Conservation (phyloP, 2,797 vertebrate genomes). For the Betta splendens region DNA sequence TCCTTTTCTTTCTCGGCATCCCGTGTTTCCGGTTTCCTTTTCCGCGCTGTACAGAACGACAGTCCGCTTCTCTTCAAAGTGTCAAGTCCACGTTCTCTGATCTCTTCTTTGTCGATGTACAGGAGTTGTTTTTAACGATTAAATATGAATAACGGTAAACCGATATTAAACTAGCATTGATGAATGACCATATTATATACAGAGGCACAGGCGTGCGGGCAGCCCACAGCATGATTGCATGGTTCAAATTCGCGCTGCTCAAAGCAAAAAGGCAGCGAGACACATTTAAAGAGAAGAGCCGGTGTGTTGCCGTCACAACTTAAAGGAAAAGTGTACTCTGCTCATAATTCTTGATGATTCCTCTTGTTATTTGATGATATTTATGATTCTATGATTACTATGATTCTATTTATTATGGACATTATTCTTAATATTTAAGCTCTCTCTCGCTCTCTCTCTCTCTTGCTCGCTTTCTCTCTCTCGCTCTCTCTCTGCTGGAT, state of each 20-base stretch:
- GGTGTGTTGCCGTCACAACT: conserved; percentile 69
- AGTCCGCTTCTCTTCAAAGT: conserved; percentile 62
- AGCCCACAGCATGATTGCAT: conserved; percentile 85
- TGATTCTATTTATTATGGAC: conserved; percentile 81
- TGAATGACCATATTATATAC: conserved; percentile 79
- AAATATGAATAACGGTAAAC: conserved; percentile 68
- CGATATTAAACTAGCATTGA: conserved; percentile 72
- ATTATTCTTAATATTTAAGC: conserved; percentile 79
- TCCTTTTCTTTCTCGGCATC: conserved; percentile 41
- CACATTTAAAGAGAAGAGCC: conserved; percentile 64
- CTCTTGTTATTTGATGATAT: conserved; percentile 81
- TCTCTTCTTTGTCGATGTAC: conserved; percentile 76
- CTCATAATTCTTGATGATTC: conserved; percentile 75
- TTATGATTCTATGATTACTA: conserved; percentile 79
- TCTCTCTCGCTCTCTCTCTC: conserved; percentile 68
- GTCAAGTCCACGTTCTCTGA: conserved; percentile 61
- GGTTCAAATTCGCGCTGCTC: conserved; percentile 76
- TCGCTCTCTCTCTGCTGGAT: conserved; percentile 77
- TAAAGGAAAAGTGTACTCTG: conserved; percentile 76
- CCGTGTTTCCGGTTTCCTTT: conserved; percentile 50
- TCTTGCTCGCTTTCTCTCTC: conserved; percentile 68
- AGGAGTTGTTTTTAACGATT: conserved; percentile 77
- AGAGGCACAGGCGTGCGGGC: conserved; percentile 76
- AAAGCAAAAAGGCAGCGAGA: conserved; percentile 68
- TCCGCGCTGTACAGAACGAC: conserved; percentile 74